Percentiles rank a stretch among this genome's conserved stretches.
phyloP scores from a whole-genome alignment of 2,113 vertebrate species.

The Mirounga angustirostris region DNA sequence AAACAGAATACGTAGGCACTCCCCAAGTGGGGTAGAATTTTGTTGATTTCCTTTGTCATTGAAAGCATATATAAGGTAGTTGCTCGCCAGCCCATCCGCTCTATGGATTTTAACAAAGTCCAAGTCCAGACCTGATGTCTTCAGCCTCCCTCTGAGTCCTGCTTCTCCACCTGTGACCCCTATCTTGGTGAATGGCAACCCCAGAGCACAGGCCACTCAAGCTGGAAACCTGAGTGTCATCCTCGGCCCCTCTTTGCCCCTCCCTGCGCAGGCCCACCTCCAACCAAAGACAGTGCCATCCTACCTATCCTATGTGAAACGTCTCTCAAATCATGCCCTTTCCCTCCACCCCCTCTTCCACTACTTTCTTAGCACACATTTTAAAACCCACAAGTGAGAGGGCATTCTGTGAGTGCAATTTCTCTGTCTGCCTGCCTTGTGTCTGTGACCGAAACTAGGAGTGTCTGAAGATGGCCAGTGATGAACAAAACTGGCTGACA shows the following conservation, averaged over 20 bases:
- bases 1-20: neutral
- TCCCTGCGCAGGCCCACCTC: neutral
- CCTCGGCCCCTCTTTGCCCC: neutral
- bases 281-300: neutral
- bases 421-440: neutral
- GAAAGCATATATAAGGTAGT: neutral
- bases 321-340: neutral
- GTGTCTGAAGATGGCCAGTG: neutral
- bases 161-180: neutral
- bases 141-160: neutral
- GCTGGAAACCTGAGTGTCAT: neutral
- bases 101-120: neutral
- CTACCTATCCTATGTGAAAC: neutral
- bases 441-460: neutral
- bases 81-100: neutral
- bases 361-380: neutral
- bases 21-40: neutral
- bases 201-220: neutral
- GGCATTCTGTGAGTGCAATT: neutral
- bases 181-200: neutral
- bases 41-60: neutral
- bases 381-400: neutral
- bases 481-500: neutral
- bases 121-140: neutral
- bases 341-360: neutral